Percentiles rank a stretch among this genome's conserved stretches.
Conservation (phyloP, 2,888 invertebrate genomes). For the Aphidoletes aphidimyza region DNA sequence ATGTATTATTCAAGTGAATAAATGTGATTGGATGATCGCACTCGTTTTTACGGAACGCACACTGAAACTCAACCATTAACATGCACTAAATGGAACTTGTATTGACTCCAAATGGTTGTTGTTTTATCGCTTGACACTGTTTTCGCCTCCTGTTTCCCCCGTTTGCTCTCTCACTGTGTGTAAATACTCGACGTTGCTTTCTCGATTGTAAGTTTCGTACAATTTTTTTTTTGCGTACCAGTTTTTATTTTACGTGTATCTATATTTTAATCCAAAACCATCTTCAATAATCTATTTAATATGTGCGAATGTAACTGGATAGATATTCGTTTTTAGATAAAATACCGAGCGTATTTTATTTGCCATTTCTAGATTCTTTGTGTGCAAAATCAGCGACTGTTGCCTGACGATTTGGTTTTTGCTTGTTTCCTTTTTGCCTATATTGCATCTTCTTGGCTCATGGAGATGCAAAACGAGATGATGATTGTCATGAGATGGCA, state of each 20-base stretch:
- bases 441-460: background rate
- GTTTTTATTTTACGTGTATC: too few relatives aligned
- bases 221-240: constrained; percentile 35
- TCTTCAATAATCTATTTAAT: constrained; percentile 44
- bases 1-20: constrained; percentile 53
- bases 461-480: background rate
- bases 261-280: constrained; percentile 31
- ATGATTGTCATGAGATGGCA: constrained; percentile 10
- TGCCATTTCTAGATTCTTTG: too few relatives aligned
- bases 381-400: too few relatives aligned
- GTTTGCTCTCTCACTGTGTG: too few relatives aligned
- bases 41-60: background rate
- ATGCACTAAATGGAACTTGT: background rate
- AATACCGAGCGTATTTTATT: background rate
- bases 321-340: constrained; percentile 10
- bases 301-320: constrained; percentile 15
- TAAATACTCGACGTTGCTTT: too few relatives aligned
- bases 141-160: background rate
- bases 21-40: constrained; percentile 51
- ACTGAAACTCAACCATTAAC: background rate
- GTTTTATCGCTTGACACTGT: background rate
- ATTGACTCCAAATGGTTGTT: background rate
- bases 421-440: background rate
- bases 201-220: too few relatives aligned
- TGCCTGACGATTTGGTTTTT: too few relatives aligned